Base-by-base conservation (phyloP, 2,113 vertebrate species). In the Microcebus jonahi region DNA sequence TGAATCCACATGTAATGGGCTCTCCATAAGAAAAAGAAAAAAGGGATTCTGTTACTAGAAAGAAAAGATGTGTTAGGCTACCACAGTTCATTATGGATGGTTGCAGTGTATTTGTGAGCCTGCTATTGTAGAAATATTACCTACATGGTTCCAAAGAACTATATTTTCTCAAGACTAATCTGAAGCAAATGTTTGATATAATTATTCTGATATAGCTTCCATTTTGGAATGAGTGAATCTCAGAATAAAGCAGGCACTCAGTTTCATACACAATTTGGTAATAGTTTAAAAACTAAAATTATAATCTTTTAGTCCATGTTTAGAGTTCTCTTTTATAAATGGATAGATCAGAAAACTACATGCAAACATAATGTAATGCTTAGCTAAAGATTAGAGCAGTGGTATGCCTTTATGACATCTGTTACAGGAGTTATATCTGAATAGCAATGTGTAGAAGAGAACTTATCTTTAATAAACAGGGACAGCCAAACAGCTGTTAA, bases 201-300 rank as follows among this genome's bases (percentile, higher is more conserved):
- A 39, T 7, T 83, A 42, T 93, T 91, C 27, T 84, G 63, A 90
- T 21, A n/a, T 1, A 55, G 15, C 23, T 42, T 79, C 29, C 42
- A 45, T 77, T 90, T 77, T 23, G 31, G 25, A 50, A 84, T 79
- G 18, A 82, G 29, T 83, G n/a, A 92, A 50, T 8, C 34, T 92
- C 36, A 63, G 70, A 88, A 77, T 42, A 53, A 80, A 94, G 42
- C n/a, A 92, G n/a, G 23, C 2, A 17, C 61, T 80, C 34, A 57
- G 14, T 59, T 95, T 94, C 55, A 87, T 15, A 48, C 2, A 76
- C 1, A 91, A 55, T 68, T 71, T 75, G n/a, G 14, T 92, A 88
- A 82, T 77, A 92, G 61, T 79, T 75, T 85, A 45, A 68, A 96
- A 89, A 79, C 36, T 76, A 92, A 90, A 76, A 71, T 31, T 84